Evolutionary conservation across 2,113 vertebrate species (phyloP), one percentile per base, ranked within the genome.

Genomic region (Cranoglanis bouderius): DNA sequence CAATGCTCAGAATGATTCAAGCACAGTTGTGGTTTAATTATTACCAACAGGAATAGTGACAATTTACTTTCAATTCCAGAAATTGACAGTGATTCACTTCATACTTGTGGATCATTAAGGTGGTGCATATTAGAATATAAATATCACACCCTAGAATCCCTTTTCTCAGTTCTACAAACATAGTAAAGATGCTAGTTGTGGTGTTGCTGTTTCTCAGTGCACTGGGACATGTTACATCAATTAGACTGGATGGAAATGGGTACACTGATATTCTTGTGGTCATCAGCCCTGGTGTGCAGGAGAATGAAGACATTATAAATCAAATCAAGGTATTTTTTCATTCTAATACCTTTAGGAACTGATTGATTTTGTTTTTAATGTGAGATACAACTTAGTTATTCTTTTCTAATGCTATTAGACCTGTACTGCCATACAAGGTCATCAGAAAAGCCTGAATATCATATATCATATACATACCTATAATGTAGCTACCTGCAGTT

Each of bases 221-320:
- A 75, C 67, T 84, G 32, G 75, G 61, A 59, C 63, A 74, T 18
- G 38, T n/a, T 24, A 55, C 40, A 80, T 81, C 65, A 26, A 92
- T 92, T 72, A 77, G 67, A 75, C 84, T 92, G 72, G 86, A 86
- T 26, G 91, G 89, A 43, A 88, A 92, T 82, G 91, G 91, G 75
- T 92, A 90, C 57, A 84, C 81, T 24, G 86, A 88, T 1, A n/a
- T 92, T 84, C 53, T 88, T 1, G 38, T 92, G 46, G 91, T 88
- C 19, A 90, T 92, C 81, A 87, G 82, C 67, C 90, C 91, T 49
- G 24, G 0, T 12, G 86, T 90, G 35, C 88, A 84, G 38, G 75
- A 92, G 81, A 67, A 91, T 77, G 53, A 40, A 24, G 19, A 18
- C 2, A 51, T 91, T 57, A 84, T 91, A 35, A 24, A 70, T 24